Conservation (phyloP, 1,140 invertebrate species). For the Hycleus cichorii region DNA sequence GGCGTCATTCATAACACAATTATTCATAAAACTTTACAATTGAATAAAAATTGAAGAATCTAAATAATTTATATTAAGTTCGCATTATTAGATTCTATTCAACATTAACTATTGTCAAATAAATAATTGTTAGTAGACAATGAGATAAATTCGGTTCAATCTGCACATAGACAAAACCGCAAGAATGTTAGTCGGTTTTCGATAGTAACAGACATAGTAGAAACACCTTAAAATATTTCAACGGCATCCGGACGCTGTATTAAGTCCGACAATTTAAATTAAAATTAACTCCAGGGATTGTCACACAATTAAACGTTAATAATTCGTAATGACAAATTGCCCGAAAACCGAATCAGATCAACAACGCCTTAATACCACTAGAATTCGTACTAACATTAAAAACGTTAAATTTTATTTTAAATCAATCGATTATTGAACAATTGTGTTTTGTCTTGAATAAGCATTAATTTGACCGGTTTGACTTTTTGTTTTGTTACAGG, state of each 20-base stretch:
- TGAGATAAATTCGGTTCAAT: slow-evolving; percentile 4
- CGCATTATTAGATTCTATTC: not conserved
- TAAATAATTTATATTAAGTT: no score
- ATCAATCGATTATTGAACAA: no score
- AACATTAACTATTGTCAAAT: not conserved
- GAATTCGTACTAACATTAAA: no score
- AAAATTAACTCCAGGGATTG: slow-evolving; percentile 4
- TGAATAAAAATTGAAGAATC: no score
- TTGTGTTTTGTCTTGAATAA: no score
- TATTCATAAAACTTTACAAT: no score
- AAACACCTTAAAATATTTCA: slow-evolving; percentile 10
- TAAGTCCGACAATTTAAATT: slow-evolving; percentile 7
- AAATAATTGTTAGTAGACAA: not conserved
- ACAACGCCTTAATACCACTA: no score
- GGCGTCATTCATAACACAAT: no score
- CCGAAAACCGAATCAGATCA: no score
- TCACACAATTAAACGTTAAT: not conserved
- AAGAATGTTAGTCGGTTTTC: slow-evolving; percentile 9
- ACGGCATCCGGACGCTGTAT: not conserved
- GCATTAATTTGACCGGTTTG: no score
- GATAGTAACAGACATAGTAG: not conserved
- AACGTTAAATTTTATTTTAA: no score
- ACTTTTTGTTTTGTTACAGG: slow-evolving; percentile 29
- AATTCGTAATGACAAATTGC: not conserved
- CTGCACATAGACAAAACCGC: slow-evolving; percentile 9